These are phyloP conservation scores for Hycleus cichorii DNA, from an alignment of 1,140 invertebrate species.

Conservation along the genomic window DNA sequence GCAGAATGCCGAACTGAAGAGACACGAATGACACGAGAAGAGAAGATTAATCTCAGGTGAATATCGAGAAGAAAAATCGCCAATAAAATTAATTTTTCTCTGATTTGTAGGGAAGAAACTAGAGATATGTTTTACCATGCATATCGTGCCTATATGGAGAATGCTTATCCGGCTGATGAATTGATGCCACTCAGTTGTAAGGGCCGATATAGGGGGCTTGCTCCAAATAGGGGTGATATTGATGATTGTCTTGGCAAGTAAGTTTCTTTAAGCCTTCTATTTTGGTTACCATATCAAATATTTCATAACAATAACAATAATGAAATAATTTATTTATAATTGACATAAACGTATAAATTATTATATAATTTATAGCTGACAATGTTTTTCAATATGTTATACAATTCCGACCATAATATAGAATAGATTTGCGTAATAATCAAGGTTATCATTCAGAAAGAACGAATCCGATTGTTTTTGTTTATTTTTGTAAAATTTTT, in stretches of 20 bases:
- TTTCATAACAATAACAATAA: no score
- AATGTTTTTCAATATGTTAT: no score
- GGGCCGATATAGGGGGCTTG: conserved; percentile 79
- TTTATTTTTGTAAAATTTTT: no score
- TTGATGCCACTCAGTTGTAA: conserved; percentile 95
- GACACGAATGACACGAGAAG: conserved; percentile 51
- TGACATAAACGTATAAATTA: no score
- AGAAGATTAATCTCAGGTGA: conserved; percentile 50
- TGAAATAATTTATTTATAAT: no score
- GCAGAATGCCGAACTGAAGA: conserved; percentile 20
- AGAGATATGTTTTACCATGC: conserved; percentile 96
- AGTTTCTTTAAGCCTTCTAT: conserved; percentile 41
- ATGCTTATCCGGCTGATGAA: conserved; percentile 97
- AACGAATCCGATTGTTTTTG: no score
- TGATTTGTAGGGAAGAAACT: conserved; percentile 65
- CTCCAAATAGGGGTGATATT: conserved; percentile 87
- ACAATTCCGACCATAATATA: no score
- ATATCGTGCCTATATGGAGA: conserved; percentile 93
- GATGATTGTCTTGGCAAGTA: conserved; percentile 96
- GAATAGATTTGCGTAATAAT: no score
- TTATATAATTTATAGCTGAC: no score
- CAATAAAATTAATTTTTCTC: no score
- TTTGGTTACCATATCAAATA: no score
- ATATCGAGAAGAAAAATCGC: conserved; percentile 1
- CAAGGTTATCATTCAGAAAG: no score